Conservation (phyloP, 1,140 invertebrate genomes). For the Platyscapa corneri region DNA sequence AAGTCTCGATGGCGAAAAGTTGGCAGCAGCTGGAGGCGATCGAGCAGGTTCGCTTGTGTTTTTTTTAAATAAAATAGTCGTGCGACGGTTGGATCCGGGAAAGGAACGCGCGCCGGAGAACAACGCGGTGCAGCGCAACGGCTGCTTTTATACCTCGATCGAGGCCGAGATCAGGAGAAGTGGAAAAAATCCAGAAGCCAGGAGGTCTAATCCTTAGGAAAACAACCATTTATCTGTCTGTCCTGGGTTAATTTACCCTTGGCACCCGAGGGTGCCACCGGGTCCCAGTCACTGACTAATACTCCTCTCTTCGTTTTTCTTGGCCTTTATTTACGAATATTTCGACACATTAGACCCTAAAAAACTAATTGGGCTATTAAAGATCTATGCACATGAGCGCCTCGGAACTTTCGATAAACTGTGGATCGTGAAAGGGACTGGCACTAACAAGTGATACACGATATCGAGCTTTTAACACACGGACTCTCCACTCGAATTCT, state of each 20-base stretch:
- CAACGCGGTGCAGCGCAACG: too few relatives aligned
- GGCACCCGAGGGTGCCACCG: slow-evolving; percentile 29
- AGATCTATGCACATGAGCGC: not conserved
- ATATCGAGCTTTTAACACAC: not conserved
- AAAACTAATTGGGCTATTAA: slow-evolving; percentile 32
- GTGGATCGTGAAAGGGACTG: not conserved
- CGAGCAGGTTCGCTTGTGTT: not conserved
- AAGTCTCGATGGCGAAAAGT: too few relatives aligned
- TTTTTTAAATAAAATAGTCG: not conserved
- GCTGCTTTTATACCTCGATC: not conserved
- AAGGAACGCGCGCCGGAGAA: too few relatives aligned
- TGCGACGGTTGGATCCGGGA: not conserved
- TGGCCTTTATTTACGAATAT: not conserved
- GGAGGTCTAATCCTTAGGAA: slow-evolving; percentile 51
- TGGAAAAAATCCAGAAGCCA: slow-evolving; percentile 8
- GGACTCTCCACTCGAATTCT: too few relatives aligned
- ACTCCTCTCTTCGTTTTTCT: slow-evolving; percentile 7
- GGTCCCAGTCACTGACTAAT: slow-evolving; percentile 33
- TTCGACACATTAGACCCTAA: slow-evolving; percentile 23
- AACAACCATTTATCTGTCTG: slow-evolving; percentile 48
- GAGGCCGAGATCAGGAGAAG: not conserved
- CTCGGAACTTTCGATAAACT: slow-evolving; percentile 18
- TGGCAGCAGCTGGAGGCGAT: not conserved
- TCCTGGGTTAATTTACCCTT: slow-evolving; percentile 49
- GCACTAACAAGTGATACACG: not conserved